phyloP scores from a whole-genome alignment of 2,888 invertebrate genomes.

The Erebia palarica region DNA sequence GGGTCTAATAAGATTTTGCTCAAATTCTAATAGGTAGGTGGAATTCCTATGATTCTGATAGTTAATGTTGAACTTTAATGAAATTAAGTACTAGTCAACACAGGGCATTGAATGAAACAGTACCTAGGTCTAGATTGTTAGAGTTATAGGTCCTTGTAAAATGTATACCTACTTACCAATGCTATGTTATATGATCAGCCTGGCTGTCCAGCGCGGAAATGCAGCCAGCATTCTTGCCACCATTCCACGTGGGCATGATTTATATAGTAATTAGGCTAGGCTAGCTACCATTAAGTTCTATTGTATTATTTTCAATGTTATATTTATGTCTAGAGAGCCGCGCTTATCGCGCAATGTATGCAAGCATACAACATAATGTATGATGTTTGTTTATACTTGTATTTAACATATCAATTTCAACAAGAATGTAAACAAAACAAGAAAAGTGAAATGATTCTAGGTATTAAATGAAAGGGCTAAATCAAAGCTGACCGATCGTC shows the following conservation, averaged over 20 bases:
- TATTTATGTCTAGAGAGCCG: constrained; percentile 29
- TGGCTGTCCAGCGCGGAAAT: too few relatives aligned
- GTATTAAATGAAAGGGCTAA: constrained; percentile 73
- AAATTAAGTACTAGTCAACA: constrained; percentile 26
- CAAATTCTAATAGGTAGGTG: constrained; percentile 7
- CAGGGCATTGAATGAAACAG: constrained; percentile 42
- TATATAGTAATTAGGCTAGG: too few relatives aligned
- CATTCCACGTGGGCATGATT: too few relatives aligned
- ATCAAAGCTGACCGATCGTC: constrained; percentile 77
- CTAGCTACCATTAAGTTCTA: too few relatives aligned
- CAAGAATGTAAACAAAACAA: constrained; percentile 61
- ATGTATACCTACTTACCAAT: not conserved
- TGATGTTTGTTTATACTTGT: constrained; percentile 39
- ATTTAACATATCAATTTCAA: constrained; percentile 47
- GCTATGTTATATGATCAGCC: constrained; percentile 15
- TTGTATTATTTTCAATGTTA: too few relatives aligned
- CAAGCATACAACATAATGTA: constrained; percentile 33
- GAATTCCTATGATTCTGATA: constrained; percentile 9
- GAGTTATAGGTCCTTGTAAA: constrained; percentile 22
- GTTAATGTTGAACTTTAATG: constrained; percentile 21
- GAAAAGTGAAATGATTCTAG: constrained; percentile 53
- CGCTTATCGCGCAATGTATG: constrained; percentile 35
- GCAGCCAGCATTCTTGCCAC: too few relatives aligned
- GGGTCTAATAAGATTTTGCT: constrained; percentile 17
- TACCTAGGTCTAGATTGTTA: constrained; percentile 25